These are phyloP conservation scores for Odontophorus gujanensis DNA, from an alignment of 2,113 vertebrate species.

Conservation along the genomic window DNA sequence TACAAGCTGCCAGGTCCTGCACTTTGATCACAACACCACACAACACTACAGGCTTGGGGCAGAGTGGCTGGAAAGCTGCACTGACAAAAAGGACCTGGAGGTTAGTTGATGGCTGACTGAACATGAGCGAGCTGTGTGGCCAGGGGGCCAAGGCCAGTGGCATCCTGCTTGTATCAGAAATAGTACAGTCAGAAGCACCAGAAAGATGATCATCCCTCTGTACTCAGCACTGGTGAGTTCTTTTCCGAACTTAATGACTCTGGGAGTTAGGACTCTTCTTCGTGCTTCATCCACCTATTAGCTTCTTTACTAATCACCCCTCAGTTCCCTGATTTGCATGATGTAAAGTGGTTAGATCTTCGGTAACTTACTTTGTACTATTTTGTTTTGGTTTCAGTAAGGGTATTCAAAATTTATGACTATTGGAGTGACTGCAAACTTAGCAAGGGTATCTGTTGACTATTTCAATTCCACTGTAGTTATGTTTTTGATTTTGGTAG, in stretches of 20 bases:
- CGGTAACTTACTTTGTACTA: background rate
- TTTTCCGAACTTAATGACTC: too few species aligned
- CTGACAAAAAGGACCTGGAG: too few species aligned
- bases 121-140: too few species aligned
- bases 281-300: background rate
- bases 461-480: background rate
- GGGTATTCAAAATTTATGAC: background rate
- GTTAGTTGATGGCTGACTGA: too few species aligned
- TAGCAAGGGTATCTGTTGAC: background rate
- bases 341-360: background rate
- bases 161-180: too few species aligned
- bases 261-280: background rate
- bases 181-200: too few species aligned
- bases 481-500: background rate
- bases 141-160: too few species aligned
- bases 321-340: background rate
- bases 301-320: fast-evolving
- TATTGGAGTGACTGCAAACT: background rate
- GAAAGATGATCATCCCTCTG: too few species aligned
- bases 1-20: background rate
- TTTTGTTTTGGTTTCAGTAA: background rate
- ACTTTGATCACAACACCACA: too few species aligned
- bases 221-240: too few species aligned
- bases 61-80: too few species aligned
- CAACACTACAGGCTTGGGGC: too few species aligned